Evolutionary conservation across 2,888 invertebrate genomes (phyloP).

Genomic region (Altica lythri): DNA sequence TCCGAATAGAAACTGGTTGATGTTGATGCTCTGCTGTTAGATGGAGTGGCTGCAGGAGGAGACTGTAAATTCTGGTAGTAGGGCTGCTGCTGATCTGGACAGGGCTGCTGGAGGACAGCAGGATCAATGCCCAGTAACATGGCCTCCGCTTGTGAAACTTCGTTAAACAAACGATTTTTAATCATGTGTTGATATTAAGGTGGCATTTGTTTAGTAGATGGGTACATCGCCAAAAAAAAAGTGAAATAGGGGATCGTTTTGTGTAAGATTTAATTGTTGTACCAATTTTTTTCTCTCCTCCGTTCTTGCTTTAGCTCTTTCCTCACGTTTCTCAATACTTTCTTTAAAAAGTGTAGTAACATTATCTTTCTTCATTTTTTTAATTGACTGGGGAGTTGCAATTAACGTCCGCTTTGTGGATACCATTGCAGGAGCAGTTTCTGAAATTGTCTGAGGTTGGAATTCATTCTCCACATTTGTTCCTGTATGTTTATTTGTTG

Average conservation of each 20-base stretch:
- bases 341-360: neutral
- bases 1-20: too few species aligned
- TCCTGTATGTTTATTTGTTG: conserved; percentile 8
- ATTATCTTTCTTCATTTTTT: neutral
- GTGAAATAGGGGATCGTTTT: conserved; percentile 24
- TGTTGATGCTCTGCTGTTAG: too few species aligned
- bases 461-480: conserved; percentile 2
- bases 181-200: conserved; percentile 20
- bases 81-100: conserved; percentile 5
- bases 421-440: neutral
- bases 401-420: neutral
- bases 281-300: conserved; percentile 5
- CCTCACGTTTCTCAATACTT: conserved; percentile 1
- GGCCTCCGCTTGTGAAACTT: conserved; percentile 24
- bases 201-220: conserved; percentile 23
- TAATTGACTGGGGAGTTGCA: neutral
- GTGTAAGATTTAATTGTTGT: conserved; percentile 6
- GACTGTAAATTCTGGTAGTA: conserved; percentile 11
- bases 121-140: conserved; percentile 16
- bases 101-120: conserved; percentile 6
- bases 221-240: conserved; percentile 23
- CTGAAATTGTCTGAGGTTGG: conserved; percentile 11
- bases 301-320: conserved; percentile 5
- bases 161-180: conserved; percentile 21
- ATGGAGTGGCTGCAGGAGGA: neutral